Percentiles rank a stretch among this genome's conserved stretches.
These are phyloP conservation scores for Agriopis aurantiaria DNA, from an alignment of 2,888 invertebrate genomes.

Conservation along the genomic window DNA sequence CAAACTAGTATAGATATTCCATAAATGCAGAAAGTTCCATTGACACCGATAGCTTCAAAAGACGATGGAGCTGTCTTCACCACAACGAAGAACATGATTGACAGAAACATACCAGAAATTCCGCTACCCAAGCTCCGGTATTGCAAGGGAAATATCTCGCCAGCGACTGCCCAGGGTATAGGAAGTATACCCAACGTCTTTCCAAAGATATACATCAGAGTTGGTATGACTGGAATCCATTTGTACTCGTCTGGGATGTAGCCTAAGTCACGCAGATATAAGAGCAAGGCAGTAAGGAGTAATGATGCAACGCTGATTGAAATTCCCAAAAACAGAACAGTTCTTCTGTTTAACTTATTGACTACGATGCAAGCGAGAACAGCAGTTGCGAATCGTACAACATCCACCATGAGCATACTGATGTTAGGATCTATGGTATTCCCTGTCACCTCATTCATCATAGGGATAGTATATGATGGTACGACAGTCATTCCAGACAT, in stretches of 20 bases:
- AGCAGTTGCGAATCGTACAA: conserved; percentile 87
- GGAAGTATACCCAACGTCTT: conserved; percentile 87
- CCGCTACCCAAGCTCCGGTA: conserved; percentile 89
- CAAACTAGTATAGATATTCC: conserved; percentile 85
- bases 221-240: conserved; percentile 81
- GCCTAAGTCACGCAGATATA: conserved; percentile 72
- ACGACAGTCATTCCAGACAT: conserved; percentile 90
- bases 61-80: conserved; percentile 88
- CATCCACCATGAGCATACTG: conserved; percentile 88
- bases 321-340: conserved; percentile 87
- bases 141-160: conserved; percentile 89
- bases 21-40: conserved; percentile 87
- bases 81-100: conserved; percentile 88
- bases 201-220: conserved; percentile 85
- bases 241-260: conserved; percentile 66
- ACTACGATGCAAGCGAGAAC: conserved; percentile 87
- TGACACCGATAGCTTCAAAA: conserved; percentile 82
- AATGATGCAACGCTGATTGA: conserved; percentile 86
- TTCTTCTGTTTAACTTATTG: conserved; percentile 86
- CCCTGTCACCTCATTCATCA: conserved; percentile 87
- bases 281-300: conserved; percentile 75
- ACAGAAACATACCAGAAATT: conserved; percentile 87
- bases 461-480: conserved; percentile 89
- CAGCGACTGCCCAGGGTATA: conserved; percentile 90
- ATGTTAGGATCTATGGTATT: conserved; percentile 86